Base-by-base conservation (phyloP, 2,797 vertebrate genomes). In the Nannoperca australis region DNA sequence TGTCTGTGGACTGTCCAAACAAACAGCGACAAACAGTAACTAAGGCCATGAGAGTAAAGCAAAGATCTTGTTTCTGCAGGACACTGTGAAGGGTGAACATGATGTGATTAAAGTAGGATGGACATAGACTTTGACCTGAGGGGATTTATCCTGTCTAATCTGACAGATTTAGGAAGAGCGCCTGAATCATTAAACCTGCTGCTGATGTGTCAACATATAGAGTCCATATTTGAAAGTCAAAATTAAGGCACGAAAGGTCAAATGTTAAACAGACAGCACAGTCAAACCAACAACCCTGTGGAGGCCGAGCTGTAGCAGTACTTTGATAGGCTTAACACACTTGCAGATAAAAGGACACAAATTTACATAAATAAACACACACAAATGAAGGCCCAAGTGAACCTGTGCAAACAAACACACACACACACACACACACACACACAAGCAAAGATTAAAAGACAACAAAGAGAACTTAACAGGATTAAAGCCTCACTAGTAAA, bases 291-390 rank as follows among this genome's bases (percentile, higher is more conserved):
- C 14, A 70, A 24, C 42, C 38, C 45, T 63, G 51, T n/a, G 61
- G 67, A 70, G 62, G 50, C 36, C 45, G 2, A 22, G 44, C 58
- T 20, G 24, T 36, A 65, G 42, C 32, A 15, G 2, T 10, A 38
- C 54, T 70, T 11, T 65, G 53, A 56, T 5, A 54, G 49, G 32
- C 42, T 79, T 15, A 68, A 55, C 24, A 71, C 56, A 50, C 60
- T 24, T 51, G 53, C 75, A 75, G 66, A 75, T 51, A 69, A 65
- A 80, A 71, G 69, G 60, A 73, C 51, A 63, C 45, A 70, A 4
- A 72, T 84, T 78, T 81, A 74, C 80, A 84, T 82, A 79, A 53
- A 78, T 77, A 63, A 84, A 65, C 59, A 70, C 65, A 79, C 73
- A 74, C 78, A 59, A 20, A 59, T 17, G 18, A 40, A 54, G 34